Base-by-base conservation (phyloP, 2,797 vertebrate genomes). In the Rhyacichthys aspro region DNA sequence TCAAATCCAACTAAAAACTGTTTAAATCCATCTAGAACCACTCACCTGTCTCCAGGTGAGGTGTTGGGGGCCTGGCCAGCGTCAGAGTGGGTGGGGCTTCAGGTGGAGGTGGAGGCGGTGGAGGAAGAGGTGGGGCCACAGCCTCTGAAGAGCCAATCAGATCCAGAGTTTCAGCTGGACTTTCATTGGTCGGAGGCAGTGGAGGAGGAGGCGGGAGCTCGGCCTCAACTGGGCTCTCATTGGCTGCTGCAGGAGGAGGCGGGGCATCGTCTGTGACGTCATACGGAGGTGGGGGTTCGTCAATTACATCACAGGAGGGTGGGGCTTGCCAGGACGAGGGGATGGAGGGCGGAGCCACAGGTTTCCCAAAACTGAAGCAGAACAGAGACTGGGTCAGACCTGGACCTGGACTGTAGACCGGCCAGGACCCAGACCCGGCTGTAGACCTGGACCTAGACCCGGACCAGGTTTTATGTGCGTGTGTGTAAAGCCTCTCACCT, bases 291-390 rank as follows among this genome's bases (percentile, higher is more conserved):
- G 87, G 65, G 0, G 53, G 52, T 33, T 32, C 67, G 3, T 28
- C 23, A 59, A 88, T 72, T 61, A 88, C 74, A 75, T 91, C 88
- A 69, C 63, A 11, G 11, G 87, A 83, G 16, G 81, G 63, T 1
- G 65, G 61, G 11, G 62, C 48, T 7, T 74, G 74, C 74, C 59
- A 83, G 43, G 43, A 64, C 19, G 81, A 8, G 8, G 91, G 90
- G 11, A 87, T 73, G 8, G 81, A 76, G 43, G 91, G 90, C 3
- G 85, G 84, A 33, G 86, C 73, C 4, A 91, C 90, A 1, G 82
- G 74, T 55, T 84, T 91, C 18, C 91, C 90, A 54, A 92, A 92
- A 43, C 89, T 54, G 7, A 11, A 37, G 36, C 5, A 11, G 36
- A 37, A 37, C 36, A 37, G 36, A 38, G 9, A 38, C 12, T 9